Base-by-base conservation (phyloP, 1,140 invertebrate species). In the Philopotamus ludificatus region DNA sequence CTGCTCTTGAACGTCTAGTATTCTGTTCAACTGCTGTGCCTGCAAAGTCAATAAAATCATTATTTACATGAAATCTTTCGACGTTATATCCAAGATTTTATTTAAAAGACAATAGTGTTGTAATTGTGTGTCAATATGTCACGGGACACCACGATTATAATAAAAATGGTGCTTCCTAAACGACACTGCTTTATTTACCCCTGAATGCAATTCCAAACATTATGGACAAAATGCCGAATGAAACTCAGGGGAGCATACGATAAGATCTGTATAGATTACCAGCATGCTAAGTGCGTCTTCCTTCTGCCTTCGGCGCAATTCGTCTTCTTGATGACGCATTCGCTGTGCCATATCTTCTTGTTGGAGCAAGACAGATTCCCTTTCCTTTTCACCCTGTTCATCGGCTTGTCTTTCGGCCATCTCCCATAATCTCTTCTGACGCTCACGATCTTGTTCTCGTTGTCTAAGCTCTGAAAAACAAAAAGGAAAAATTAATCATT, bases 371-470 rank as follows among this genome's bases (percentile, higher is more conserved):
- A 89, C 78, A 21, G 86, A 79, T 74, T 87, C 85, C 73, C 91
- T 88, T 72, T 92, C 90, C 3, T 86, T 81, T 21, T 87, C 86
- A 44, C 90, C 84, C 65, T 90, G 86, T 76, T 94, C 90, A 70
- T 93, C 91, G 1, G 87, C 90, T 73, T 91, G 87, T 61, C 90
- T 83, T 74, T 93, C 88, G 39, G 91, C 90, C 85, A 91, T 85
- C 79, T 94, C 92, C 89, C 91, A 93, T 74, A 92, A 90, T 68
- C 90, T 83, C 74, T 93, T 92, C 77, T 92, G 89, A 2, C 91
- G 84, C 74, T 94, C 92, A 66, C 90, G 86, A 76, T 94, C 92
- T 71, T 90, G 85, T 81, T 96, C 94, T 59, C 93, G 85, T 72
- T 90, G 86, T 22, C 92, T 84, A 67, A 95, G 76, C 81, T 95